These are phyloP conservation scores for Planococcus citri DNA, from an alignment of 1,140 invertebrate species.

Conservation along the genomic window DNA sequence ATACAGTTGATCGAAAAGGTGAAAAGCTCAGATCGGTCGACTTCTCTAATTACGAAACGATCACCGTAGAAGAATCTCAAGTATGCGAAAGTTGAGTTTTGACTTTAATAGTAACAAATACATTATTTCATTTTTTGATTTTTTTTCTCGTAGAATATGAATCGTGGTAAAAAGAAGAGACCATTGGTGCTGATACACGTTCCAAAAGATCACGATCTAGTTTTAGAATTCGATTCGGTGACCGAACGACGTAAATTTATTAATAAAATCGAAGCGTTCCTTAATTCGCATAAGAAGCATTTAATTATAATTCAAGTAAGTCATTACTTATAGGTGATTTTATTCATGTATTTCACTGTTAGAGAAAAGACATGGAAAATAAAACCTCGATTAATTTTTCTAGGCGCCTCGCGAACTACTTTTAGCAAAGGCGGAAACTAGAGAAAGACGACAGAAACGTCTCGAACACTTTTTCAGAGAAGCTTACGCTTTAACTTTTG, in stretches of 20 bases:
- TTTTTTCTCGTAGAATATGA: conserved; percentile 15
- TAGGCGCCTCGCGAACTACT: conserved; percentile 65
- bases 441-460: conserved; percentile 82
- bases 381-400: not conserved
- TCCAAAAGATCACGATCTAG: conserved; percentile 87
- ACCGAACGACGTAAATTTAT: conserved; percentile 74
- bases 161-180: conserved; percentile 52
- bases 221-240: conserved; percentile 81
- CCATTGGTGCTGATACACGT: conserved; percentile 76
- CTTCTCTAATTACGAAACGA: conserved; percentile 55
- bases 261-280: conserved; percentile 74
- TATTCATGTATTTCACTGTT: not conserved
- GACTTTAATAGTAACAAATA: conserved; percentile 76
- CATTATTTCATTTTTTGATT: conserved; percentile 77
- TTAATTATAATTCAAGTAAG: conserved; percentile 51
- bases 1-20: conserved; percentile 76
- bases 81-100: conserved; percentile 48
- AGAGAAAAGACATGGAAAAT: too few relatives aligned
- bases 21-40: conserved; percentile 72
- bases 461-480: conserved; percentile 97
- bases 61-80: conserved; percentile 71
- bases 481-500: conserved; percentile 90
- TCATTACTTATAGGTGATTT: not conserved
- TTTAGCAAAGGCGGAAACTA: conserved; percentile 86
- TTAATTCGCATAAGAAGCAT: conserved; percentile 68